Percentiles rank a stretch among this genome's conserved stretches.
phyloP scores from a whole-genome alignment of 2,888 invertebrate genomes.

The Tetragonisca angustula region DNA sequence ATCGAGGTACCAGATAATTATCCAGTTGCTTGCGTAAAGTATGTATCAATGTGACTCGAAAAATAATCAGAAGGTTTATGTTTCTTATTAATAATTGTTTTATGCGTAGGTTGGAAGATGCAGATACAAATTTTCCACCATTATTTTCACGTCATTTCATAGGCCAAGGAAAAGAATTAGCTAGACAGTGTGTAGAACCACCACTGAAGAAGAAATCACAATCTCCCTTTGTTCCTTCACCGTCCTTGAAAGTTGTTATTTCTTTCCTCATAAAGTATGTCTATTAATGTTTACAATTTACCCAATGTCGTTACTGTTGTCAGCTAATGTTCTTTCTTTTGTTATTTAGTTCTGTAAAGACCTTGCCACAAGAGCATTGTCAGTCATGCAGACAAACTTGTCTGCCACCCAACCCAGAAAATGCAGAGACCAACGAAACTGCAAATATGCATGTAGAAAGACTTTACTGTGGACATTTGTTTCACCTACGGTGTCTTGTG shows the following conservation, averaged over 20 bases:
- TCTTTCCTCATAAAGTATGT: constrained; percentile 85
- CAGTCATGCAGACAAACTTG: constrained; percentile 87
- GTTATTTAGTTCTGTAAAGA: constrained; percentile 86
- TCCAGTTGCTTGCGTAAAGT: constrained; percentile 85
- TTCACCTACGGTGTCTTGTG: constrained; percentile 89
- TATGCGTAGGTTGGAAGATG: constrained; percentile 85
- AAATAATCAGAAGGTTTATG: not conserved
- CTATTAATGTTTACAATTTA: not conserved
- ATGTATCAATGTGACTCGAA: constrained; percentile 65
- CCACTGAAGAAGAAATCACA: constrained; percentile 86
- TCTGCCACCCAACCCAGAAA: constrained; percentile 86
- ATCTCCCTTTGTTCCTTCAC: constrained; percentile 86
- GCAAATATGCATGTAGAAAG: constrained; percentile 88
- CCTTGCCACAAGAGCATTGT: constrained; percentile 87
- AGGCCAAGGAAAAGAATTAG: constrained; percentile 89
- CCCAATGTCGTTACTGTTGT: not conserved
- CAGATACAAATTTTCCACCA: constrained; percentile 88
- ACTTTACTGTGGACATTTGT: constrained; percentile 90
- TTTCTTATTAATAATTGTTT: constrained; percentile 38
- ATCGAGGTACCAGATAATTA: constrained; percentile 88
- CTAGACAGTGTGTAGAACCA: constrained; percentile 89
- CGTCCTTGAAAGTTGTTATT: constrained; percentile 87
- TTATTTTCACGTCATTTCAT: constrained; percentile 87
- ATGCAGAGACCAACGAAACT: constrained; percentile 86
- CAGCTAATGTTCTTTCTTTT: not conserved